Evolutionary conservation across 2,797 vertebrate genomes (phyloP).

Genomic region (Knipowitschia caucasica): DNA sequence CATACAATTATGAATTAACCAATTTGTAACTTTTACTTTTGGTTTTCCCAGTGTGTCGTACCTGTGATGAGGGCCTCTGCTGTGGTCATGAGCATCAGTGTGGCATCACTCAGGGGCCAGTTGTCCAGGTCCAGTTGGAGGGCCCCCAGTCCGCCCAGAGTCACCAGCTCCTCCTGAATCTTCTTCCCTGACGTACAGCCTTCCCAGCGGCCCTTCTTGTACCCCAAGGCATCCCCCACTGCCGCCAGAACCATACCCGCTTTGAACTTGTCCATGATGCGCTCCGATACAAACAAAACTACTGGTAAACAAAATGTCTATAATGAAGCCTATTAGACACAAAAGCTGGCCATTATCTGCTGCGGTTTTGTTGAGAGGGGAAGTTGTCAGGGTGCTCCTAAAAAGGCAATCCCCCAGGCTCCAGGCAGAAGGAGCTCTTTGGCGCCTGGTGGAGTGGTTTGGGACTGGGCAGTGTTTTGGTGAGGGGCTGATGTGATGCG

Average conservation of each 20-base stretch:
- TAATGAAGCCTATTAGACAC: constrained; percentile 19
- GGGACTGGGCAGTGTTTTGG: constrained; percentile 19
- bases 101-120: constrained; percentile 92
- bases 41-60: too few species aligned
- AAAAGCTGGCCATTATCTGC: constrained; percentile 61
- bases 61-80: constrained; percentile 91
- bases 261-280: constrained; percentile 89
- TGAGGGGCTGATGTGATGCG: constrained; percentile 53
- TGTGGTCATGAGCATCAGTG: constrained; percentile 91
- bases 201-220: constrained; percentile 81
- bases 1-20: too few species aligned
- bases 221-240: constrained; percentile 89
- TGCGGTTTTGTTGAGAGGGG: constrained; percentile 36
- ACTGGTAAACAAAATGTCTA: not conserved
- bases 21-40: too few species aligned
- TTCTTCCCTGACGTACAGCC: constrained; percentile 77
- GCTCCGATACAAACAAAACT: not conserved
- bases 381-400: constrained; percentile 77
- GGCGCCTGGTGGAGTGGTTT: constrained; percentile 33
- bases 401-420: constrained; percentile 77
- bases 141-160: constrained; percentile 80
- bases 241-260: constrained; percentile 87
- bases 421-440: constrained; percentile 36
- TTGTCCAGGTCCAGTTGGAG: constrained; percentile 82
- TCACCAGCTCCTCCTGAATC: constrained; percentile 84